These are phyloP conservation scores for Limnothrissa miodon DNA, from an alignment of 2,113 vertebrate species.

Conservation along the genomic window DNA sequence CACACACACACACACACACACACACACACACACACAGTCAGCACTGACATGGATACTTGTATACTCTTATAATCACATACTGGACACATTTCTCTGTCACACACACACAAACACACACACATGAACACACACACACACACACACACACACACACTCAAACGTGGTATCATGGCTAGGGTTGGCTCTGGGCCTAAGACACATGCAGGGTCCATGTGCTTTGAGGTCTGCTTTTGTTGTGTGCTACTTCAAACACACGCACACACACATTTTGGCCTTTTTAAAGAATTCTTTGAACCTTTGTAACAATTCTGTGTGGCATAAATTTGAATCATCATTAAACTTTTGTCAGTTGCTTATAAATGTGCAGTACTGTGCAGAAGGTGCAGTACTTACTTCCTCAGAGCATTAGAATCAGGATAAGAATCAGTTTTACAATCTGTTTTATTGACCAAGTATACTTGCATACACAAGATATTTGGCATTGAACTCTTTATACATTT, in stretches of 20 bases:
- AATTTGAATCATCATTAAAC: not conserved
- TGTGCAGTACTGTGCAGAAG: not conserved
- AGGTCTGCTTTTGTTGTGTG: slow-evolving; percentile 42
- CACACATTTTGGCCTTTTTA: not conserved
- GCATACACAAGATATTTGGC: too few relatives aligned
- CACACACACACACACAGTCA: too few relatives aligned
- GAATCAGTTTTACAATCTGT: too few relatives aligned
- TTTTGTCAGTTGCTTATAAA: not conserved
- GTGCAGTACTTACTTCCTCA: too few relatives aligned
- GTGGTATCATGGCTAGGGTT: slow-evolving; percentile 19
- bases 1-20: too few relatives aligned
- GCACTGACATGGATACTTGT: too few relatives aligned
- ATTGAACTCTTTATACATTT: too few relatives aligned
- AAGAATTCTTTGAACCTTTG: not conserved
- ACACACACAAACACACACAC: too few relatives aligned
- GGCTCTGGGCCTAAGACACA: slow-evolving; percentile 36
- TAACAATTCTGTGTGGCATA: not conserved
- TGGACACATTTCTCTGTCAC: too few relatives aligned
- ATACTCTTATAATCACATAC: too few relatives aligned
- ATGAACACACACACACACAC: not conserved
- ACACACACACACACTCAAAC: not conserved
- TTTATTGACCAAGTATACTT: too few relatives aligned
- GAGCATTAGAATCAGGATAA: too few relatives aligned
- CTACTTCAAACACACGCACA: slow-evolving; percentile 4
- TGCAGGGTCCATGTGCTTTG: slow-evolving; percentile 44